Evolutionary conservation across 2,113 vertebrate genomes (phyloP), one percentile per base, ranked within the genome.

Genomic region (Coturnix japonica): DNA sequence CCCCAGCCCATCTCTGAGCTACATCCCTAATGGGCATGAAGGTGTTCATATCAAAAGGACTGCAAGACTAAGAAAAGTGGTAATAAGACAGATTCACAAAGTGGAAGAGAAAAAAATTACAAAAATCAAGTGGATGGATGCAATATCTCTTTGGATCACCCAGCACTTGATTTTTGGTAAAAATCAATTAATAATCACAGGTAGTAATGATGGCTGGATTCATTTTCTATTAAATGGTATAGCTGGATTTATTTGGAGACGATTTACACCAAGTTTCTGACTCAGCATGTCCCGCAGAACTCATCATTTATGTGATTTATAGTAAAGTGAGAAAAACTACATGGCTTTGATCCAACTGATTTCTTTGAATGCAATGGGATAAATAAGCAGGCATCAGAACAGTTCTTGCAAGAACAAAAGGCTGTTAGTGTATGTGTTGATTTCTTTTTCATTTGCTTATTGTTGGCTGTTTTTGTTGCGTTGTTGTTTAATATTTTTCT

Each of bases 261-360:
- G 71, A 92, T 92, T 94, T 91, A 82, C 69, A 85, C 51, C n/a
- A 13, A 39, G 22, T n/a, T 73, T 70, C 83, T 95, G 89, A 81
- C 66, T 93, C 91, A 96, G 84, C 86, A 89, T 7, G 6, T 89
- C 64, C 74, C 74, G 16, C 39, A 71, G 23, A 22, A 51, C 56
- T 67, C 60, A 76, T 91, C 81, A 43, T 85, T 57, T 13, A 13
- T 19, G 49, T 93, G 92, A 96, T 92, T 93, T 94, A 94, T 60
- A 35, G 51, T 92, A 91, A 91, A 89, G 56, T 39, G 70, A 84
- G 69, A 90, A 57, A 39, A 63, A 11, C 30, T 43, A 35, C 18
- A 37, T 82, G 91, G 91, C 81, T 92, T 92, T 35, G 71, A 93
- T 92, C 69, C 91, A 87, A 26, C 43, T 56, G 78, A 80, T 81